Percentiles rank a stretch among this genome's conserved stretches.
Conservation (phyloP, 2,797 vertebrate species). For the Hydrolagus colliei region DNA sequence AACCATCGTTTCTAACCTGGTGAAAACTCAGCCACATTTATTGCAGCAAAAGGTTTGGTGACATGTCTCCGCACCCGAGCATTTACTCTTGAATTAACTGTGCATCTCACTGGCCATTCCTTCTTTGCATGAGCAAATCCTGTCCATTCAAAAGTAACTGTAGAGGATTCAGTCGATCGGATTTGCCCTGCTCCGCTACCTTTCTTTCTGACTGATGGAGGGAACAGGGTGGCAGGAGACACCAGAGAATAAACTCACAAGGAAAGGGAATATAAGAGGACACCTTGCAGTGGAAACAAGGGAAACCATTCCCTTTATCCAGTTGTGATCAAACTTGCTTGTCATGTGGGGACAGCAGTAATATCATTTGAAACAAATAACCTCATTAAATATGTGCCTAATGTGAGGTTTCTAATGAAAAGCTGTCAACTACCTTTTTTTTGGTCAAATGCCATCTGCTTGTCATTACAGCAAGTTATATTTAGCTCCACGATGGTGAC, state of each 20-base stretch:
- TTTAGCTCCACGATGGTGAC: background rate
- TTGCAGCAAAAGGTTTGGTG: background rate
- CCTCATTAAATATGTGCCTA: too few relatives aligned
- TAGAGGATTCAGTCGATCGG: too few relatives aligned
- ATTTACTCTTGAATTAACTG: background rate
- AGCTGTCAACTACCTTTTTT: background rate
- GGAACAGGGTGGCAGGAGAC: too few relatives aligned
- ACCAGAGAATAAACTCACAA: background rate
- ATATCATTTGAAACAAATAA: background rate
- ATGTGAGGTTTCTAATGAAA: background rate
- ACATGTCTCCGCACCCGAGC: background rate
- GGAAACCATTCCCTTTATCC: background rate
- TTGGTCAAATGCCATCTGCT: background rate
- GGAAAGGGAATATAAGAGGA: background rate
- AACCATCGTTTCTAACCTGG: background rate
- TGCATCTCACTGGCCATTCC: background rate
- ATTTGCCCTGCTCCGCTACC: too few relatives aligned
- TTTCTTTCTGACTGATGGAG: too few relatives aligned
- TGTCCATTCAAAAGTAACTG: too few relatives aligned
- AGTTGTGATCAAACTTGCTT: too few relatives aligned
- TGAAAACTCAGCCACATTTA: background rate
- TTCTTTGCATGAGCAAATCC: too few relatives aligned
- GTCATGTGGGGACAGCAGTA: too few relatives aligned
- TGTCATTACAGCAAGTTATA: background rate
- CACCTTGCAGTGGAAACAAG: background rate